Percentiles rank a stretch among this genome's conserved stretches.
These are phyloP conservation scores for Drosophila sturtevanti DNA, from an alignment of 1,140 invertebrate genomes.

Conservation along the genomic window DNA sequence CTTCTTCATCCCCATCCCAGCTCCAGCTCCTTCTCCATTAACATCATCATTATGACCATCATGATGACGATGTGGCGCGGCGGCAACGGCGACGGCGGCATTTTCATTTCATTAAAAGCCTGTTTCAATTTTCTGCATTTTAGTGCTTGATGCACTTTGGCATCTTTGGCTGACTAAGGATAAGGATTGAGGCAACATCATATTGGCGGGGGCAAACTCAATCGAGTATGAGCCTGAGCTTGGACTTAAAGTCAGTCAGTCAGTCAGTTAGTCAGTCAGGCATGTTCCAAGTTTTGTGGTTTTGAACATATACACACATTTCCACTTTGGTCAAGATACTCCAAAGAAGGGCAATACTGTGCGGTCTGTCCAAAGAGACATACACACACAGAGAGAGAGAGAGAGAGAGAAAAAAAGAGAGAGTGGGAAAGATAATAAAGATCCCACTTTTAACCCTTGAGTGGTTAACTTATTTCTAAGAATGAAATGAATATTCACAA, in stretches of 20 bases:
- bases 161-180: slow-evolving; percentile 45
- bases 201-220: slow-evolving; percentile 30
- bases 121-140: slow-evolving; percentile 82
- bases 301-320: slow-evolving; percentile 70
- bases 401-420: background rate
- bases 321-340: slow-evolving; percentile 2
- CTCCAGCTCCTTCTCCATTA: slow-evolving; percentile 5
- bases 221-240: background rate
- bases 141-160: slow-evolving; percentile 82
- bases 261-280: background rate
- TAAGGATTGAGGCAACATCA: slow-evolving; percentile 12
- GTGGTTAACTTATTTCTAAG: background rate
- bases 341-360: background rate
- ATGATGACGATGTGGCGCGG: slow-evolving; percentile 1
- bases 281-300: slow-evolving; percentile 36
- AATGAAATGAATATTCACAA: too few species aligned
- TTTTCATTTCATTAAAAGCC: slow-evolving; percentile 71
- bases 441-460: background rate
- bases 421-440: background rate
- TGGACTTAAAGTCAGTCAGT: slow-evolving; percentile 4
- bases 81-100: slow-evolving; percentile 5
- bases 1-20: background rate
- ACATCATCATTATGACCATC: background rate
- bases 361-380: background rate
- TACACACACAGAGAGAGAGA: too few species aligned